phyloP scores from a whole-genome alignment of 2,113 vertebrate species.

The Otis tarda region DNA sequence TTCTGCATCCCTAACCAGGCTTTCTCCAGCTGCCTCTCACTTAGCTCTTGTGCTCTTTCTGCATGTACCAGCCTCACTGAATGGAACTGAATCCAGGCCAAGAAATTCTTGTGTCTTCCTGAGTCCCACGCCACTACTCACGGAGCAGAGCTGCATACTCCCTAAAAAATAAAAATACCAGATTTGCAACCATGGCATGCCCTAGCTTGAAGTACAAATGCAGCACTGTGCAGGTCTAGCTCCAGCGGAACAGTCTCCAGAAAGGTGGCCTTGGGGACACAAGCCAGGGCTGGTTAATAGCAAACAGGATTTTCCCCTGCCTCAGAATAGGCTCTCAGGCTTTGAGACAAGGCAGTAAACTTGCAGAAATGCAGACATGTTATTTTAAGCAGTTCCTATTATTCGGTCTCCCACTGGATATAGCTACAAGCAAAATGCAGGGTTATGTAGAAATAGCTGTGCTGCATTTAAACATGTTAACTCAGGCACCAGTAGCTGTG shows the following conservation, averaged over 20 bases:
- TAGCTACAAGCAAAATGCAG: not conserved
- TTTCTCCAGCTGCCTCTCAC: not conserved
- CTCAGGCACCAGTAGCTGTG: not conserved
- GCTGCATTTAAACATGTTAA: slow-evolving; percentile 18
- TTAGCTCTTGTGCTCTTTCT: not conserved
- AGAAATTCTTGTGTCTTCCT: not conserved
- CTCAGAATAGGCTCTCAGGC: not conserved
- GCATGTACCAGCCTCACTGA: not conserved
- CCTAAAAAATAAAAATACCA: not conserved
- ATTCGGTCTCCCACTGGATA: not conserved
- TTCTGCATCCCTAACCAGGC: not conserved
- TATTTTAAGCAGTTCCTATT: not conserved
- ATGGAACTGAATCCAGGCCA: not conserved
- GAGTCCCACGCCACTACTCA: not conserved
- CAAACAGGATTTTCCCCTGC: not conserved
- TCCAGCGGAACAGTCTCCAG: not conserved
- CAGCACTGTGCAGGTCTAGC: not conserved
- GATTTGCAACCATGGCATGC: not conserved
- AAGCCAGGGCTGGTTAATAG: not conserved
- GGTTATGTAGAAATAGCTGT: not conserved
- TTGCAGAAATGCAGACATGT: not conserved
- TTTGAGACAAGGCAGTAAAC: not conserved
- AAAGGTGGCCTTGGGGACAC: not conserved
- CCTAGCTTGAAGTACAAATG: not conserved
- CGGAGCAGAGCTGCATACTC: not conserved